Evolutionary conservation across 1,140 invertebrate species (phyloP).

Genomic region (Chrysomallon squamiferum): DNA sequence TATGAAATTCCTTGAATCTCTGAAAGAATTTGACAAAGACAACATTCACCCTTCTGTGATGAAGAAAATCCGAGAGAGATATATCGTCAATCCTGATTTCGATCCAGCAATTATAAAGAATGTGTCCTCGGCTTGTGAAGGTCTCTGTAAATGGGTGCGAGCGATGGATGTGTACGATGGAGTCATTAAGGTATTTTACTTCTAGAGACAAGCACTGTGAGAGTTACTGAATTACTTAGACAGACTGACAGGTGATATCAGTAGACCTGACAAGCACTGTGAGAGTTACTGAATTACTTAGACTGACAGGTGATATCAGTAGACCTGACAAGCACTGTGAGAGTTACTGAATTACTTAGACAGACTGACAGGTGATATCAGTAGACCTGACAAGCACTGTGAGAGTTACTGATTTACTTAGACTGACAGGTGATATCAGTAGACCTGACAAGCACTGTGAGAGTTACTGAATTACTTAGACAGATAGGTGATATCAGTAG

Average conservation of each 20-base stretch:
- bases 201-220: neutral
- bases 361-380: too few species aligned
- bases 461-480: too few species aligned
- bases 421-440: too few species aligned
- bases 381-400: too few species aligned
- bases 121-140: slow-evolving; percentile 63
- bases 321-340: too few species aligned
- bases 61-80: slow-evolving; percentile 58
- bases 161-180: slow-evolving; percentile 62
- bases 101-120: slow-evolving; percentile 62
- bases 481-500: too few species aligned
- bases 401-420: too few species aligned
- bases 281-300: too few species aligned
- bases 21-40: slow-evolving; percentile 66
- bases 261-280: neutral
- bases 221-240: neutral
- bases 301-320: too few species aligned
- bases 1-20: slow-evolving; percentile 65
- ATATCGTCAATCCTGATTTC: slow-evolving; percentile 62
- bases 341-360: too few species aligned
- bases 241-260: neutral
- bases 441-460: too few species aligned
- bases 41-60: slow-evolving; percentile 60
- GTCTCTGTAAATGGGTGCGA: slow-evolving; percentile 63
- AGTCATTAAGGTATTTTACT: slow-evolving; percentile 55